These are phyloP conservation scores for Mus musculus DNA, from an alignment of 2,113 vertebrate species.

Conservation along the genomic window DNA sequence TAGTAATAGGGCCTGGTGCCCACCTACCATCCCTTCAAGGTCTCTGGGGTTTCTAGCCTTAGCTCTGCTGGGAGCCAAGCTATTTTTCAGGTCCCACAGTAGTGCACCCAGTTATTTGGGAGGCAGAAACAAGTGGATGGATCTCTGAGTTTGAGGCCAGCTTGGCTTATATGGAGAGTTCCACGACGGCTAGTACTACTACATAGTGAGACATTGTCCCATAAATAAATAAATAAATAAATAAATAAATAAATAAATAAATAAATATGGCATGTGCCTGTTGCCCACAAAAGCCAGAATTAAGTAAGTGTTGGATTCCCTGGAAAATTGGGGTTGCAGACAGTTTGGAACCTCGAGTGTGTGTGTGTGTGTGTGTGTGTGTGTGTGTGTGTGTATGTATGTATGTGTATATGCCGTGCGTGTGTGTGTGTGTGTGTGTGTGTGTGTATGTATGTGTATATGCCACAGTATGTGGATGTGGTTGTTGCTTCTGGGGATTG, in stretches of 20 bases:
- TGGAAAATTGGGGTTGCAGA: neutral
- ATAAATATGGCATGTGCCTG: neutral
- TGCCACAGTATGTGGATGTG: neutral
- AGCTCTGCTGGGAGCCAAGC: no score
- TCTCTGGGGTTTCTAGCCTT: no score
- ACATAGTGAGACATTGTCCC: no score
- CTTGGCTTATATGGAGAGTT: neutral
- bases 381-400: neutral
- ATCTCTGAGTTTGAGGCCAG: neutral
- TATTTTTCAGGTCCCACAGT: no score
- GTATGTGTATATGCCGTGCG: no score
- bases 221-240: no score
- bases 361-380: neutral
- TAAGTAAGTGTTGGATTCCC: neutral
- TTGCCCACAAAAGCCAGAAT: neutral
- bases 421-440: neutral
- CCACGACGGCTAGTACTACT: neutral
- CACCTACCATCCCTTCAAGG: no score
- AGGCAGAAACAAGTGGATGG: neutral
- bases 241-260: no score
- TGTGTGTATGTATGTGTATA: neutral
- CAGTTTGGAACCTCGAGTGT: neutral
- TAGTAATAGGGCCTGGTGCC: no score
- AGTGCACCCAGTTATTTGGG: neutral
- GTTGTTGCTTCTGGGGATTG: neutral